Conservation (phyloP, 2,113 vertebrate species). For the Lepus europaeus region DNA sequence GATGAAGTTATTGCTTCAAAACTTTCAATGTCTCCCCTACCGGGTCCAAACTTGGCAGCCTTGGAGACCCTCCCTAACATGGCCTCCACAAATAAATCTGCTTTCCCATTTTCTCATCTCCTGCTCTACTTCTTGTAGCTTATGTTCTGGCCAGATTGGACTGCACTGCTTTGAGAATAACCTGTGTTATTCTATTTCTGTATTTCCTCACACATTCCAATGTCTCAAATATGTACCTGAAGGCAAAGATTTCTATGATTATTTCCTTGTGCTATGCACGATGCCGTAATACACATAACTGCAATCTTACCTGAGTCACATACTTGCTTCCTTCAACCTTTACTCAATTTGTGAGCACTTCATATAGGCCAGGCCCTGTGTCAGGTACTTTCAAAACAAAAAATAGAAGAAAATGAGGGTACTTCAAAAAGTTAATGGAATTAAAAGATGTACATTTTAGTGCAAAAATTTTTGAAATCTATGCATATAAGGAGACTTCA, state of each 20-base stretch:
- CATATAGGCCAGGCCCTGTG: background rate
- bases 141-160: background rate
- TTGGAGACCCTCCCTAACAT: background rate
- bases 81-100: background rate
- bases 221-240: background rate
- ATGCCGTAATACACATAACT: background rate
- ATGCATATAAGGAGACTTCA: no score
- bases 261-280: background rate
- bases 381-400: background rate
- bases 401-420: background rate
- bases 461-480: no score
- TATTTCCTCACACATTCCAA: constrained; percentile 17
- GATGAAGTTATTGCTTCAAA: constrained; percentile 47
- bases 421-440: no score
- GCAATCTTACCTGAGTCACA: constrained; percentile 3
- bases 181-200: background rate
- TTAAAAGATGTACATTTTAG: no score
- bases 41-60: constrained; percentile 10
- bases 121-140: background rate
- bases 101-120: background rate
- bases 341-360: constrained; percentile 40
- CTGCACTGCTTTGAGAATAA: background rate
- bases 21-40: background rate
- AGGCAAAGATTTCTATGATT: constrained; percentile 6
- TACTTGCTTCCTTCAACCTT: constrained; percentile 21